A percentile compares a stretch with the other conserved stretches of the same genome.
Evolutionary conservation across 2,888 invertebrate genomes (phyloP).

Genomic region (Conomelus anceps): DNA sequence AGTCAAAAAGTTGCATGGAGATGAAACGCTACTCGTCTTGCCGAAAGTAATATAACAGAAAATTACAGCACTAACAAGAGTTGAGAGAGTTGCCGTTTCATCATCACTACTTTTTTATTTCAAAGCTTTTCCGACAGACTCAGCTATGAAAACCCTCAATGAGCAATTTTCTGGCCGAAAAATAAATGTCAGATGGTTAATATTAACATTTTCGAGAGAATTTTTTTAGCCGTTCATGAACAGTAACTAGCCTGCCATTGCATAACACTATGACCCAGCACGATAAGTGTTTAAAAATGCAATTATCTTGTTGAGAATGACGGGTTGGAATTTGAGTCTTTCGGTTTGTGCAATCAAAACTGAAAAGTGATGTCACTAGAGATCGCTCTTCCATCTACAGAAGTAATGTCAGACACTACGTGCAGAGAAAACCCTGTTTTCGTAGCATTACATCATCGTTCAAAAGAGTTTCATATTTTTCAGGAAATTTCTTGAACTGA

Average conservation of each 20-base stretch:
- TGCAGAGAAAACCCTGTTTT: too few relatives aligned
- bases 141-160: not conserved
- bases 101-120: not conserved
- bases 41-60: not conserved
- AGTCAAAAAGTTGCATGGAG: too few relatives aligned
- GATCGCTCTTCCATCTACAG: not conserved
- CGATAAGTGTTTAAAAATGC: not conserved
- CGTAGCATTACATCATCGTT: too few relatives aligned
- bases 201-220: not conserved
- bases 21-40: not conserved
- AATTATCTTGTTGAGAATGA: not conserved
- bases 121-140: not conserved
- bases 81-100: not conserved
- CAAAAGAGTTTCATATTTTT: too few relatives aligned
- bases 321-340: not conserved
- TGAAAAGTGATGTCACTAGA: not conserved
- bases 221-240: not conserved
- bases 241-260: not conserved
- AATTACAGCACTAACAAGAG: not conserved
- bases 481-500: too few relatives aligned
- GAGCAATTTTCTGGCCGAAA: not conserved
- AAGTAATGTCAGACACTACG: too few relatives aligned
- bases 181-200: not conserved
- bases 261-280: not conserved
- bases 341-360: not conserved